A percentile compares a stretch with the other conserved stretches of the same genome.
phyloP scores from a whole-genome alignment of 2,888 invertebrate species.

The Drosophila diplacantha region DNA sequence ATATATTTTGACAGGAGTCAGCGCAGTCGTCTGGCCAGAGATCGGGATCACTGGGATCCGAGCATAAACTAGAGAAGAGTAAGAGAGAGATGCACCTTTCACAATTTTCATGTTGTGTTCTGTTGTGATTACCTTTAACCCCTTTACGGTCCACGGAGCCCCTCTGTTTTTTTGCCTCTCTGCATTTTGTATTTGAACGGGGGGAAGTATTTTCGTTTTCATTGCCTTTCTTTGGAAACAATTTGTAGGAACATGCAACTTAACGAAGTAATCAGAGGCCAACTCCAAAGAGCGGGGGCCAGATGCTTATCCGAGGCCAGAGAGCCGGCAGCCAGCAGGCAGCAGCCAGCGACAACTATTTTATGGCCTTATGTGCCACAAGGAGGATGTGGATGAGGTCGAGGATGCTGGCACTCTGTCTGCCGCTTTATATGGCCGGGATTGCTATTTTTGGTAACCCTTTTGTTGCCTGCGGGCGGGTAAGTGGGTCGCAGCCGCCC shows the following conservation, averaged over 20 bases:
- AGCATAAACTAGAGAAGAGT: conserved; percentile 47
- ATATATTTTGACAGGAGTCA: conserved; percentile 48
- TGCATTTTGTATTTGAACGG: conserved; percentile 20
- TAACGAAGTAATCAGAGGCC: conserved; percentile 67
- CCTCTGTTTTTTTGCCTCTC: not conserved
- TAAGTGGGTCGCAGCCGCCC: conserved; percentile 50
- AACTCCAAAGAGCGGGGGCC: conserved; percentile 34
- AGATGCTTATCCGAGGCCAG: conserved; percentile 67
- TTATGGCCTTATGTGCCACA: conserved; percentile 59
- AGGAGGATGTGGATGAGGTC: conserved; percentile 17
- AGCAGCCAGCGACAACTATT: conserved; percentile 68
- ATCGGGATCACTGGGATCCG: conserved; percentile 54
- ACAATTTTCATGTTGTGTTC: conserved; percentile 57
- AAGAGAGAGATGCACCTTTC: conserved; percentile 57
- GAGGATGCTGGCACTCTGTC: conserved; percentile 17
- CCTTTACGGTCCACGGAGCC: conserved; percentile 30
- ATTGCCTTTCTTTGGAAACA: conserved; percentile 72
- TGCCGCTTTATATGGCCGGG: conserved; percentile 52
- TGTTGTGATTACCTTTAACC: conserved; percentile 67
- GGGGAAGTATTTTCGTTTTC: conserved; percentile 64
- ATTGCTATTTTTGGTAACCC: conserved; percentile 63
- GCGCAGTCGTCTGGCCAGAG: conserved; percentile 49
- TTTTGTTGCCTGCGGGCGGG: conserved; percentile 47
- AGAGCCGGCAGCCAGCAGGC: conserved; percentile 7
- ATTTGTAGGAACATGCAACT: conserved; percentile 70